Conservation (phyloP, 2,113 vertebrate species). For the Aplodontia rufa region DNA sequence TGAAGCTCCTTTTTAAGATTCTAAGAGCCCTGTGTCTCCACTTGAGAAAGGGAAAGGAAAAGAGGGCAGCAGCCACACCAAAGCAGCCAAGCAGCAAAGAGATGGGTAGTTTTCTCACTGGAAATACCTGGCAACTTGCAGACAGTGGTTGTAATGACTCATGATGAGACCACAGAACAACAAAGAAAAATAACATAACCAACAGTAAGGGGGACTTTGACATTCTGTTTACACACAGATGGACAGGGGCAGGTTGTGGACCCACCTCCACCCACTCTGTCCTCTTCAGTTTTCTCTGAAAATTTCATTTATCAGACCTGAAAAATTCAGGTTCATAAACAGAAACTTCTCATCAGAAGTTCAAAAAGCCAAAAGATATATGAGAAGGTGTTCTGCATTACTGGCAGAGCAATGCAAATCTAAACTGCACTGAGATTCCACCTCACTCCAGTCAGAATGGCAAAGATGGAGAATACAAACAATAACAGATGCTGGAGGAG, state of each 20-base stretch:
- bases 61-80: not conserved
- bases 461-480: no score
- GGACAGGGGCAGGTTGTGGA: not conserved
- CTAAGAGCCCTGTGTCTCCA: not conserved
- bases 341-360: no score
- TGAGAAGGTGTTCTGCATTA: no score
- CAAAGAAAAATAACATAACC: not conserved
- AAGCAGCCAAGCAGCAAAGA: not conserved
- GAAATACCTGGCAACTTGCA: not conserved
- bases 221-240: not conserved
- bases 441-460: no score
- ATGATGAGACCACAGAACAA: not conserved
- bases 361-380: no score
- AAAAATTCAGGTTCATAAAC: not conserved
- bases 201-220: not conserved
- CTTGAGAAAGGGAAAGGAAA: not conserved
- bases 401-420: no score
- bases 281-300: not conserved
- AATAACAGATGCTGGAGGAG: no score
- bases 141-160: not conserved
- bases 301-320: not conserved
- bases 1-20: not conserved
- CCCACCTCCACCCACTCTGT: not conserved
- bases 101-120: not conserved
- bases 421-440: no score